Conservation (phyloP, 2,888 invertebrate genomes). For the Athetis lepigone region DNA sequence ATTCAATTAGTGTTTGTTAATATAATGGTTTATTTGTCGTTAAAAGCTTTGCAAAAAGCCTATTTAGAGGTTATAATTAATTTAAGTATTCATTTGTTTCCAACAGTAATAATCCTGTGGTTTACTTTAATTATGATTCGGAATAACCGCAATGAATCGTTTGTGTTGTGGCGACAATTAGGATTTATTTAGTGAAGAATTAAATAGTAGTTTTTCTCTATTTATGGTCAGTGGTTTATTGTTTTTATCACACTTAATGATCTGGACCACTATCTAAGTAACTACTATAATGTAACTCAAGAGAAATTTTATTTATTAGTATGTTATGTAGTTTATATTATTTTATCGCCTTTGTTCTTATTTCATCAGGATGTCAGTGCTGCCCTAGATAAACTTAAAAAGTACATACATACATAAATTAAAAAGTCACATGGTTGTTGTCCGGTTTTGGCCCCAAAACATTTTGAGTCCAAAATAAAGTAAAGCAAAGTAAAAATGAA, state of each 20-base stretch:
- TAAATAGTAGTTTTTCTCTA: background rate
- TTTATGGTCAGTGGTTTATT: background rate
- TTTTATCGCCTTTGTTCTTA: too few relatives aligned
- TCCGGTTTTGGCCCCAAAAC: too few relatives aligned
- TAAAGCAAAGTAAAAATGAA: too few relatives aligned
- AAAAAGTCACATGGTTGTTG: too few relatives aligned
- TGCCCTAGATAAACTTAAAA: too few relatives aligned
- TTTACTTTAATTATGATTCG: conserved; percentile 11
- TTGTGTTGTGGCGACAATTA: conserved; percentile 2
- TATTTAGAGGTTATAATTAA: conserved; percentile 15
- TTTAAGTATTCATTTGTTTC: conserved; percentile 7
- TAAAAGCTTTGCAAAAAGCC: conserved; percentile 17
- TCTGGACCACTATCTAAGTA: too few relatives aligned
- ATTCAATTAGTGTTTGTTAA: conserved; percentile 17
- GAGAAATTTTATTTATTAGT: too few relatives aligned
- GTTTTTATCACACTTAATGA: background rate
- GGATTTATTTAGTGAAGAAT: background rate
- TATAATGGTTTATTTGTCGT: conserved; percentile 9
- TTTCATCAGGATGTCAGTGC: too few relatives aligned
- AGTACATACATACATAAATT: too few relatives aligned
- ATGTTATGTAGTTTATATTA: too few relatives aligned
- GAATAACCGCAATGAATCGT: conserved; percentile 5
- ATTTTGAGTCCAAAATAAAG: too few relatives aligned
- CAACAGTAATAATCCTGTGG: conserved; percentile 26
- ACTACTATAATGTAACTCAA: too few relatives aligned